Base-by-base conservation (phyloP, 2,888 invertebrate species). In the Volucella inanis region DNA sequence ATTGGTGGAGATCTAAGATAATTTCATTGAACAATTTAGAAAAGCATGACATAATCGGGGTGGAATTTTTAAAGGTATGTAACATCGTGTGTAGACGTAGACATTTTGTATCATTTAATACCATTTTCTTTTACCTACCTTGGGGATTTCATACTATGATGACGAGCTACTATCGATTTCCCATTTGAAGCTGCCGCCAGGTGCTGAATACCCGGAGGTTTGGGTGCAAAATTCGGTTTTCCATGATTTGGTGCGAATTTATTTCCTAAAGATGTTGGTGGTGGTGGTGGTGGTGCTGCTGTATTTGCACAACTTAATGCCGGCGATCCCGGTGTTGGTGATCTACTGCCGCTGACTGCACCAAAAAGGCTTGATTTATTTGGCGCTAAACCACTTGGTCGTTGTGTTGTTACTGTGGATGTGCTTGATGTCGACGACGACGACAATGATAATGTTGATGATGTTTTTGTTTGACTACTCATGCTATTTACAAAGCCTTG, bases 101-200 rank as follows among this genome's bases (percentile, higher is more conserved):
- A n/a, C 49, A 45, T 47, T 11, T 14, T 52, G 8, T 15, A 12
- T 6, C 39, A 31, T 31, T 6, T 31, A 31, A 31, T 41, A 38
- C n/a, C 39, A 38, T n/a, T 39, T 18, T 41, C 39, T 1, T 41
- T 1, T 15, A 76, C 89, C 88, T 89, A 96, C 92, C 96, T 94
- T 38, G 97, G 96, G 88, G 95, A 94, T 91, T 96, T 94, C 96
- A 97, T 96, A 91, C 97, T 97, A 91, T 97, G 97, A 88, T 97
- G 96, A 84, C 97, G 93, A 10, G 95, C 94, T 3, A 96, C 95
- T 52, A 93, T 89, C 78, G 92, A 89, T 77, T 91, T 91, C 85
- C 90, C 90, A 88, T 90, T 91, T 72, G 89, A 90, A 80, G 90
- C 83, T 74, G 93, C 92, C 41, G 87, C 79, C 87, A 92, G 87